Evolutionary conservation across 1,140 invertebrate species (phyloP).

Genomic region (Aphaenogaster rudis): DNA sequence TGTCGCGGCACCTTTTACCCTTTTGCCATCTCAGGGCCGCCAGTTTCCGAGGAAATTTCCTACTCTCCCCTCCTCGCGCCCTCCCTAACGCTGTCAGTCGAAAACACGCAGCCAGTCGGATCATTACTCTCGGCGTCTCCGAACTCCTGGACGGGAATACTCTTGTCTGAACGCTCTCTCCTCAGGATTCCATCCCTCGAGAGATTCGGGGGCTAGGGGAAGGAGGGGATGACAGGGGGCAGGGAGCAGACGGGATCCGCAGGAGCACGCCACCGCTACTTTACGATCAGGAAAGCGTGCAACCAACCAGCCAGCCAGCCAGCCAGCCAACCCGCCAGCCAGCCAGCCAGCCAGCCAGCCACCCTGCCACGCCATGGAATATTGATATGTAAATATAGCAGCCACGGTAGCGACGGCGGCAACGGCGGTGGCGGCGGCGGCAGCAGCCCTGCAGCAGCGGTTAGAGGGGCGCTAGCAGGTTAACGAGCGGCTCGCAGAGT

Average conservation of each 20-base stretch:
- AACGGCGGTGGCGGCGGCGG: constrained; percentile 32
- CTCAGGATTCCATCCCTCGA: constrained; percentile 37
- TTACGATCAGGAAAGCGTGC: constrained; percentile 72
- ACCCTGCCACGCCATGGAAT: constrained; percentile 77
- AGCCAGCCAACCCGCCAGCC: constrained; percentile 7
- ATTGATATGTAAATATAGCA: constrained; percentile 86
- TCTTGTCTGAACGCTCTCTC: constrained; percentile 64
- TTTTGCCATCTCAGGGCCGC: constrained; percentile 1
- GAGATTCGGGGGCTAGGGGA: neutral
- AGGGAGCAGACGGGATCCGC: constrained; percentile 47
- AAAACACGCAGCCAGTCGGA: constrained; percentile 54
- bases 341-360: constrained; percentile 52
- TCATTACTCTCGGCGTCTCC: constrained; percentile 70
- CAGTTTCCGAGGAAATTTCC: constrained; percentile 21
- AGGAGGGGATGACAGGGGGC: neutral
- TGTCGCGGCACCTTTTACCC: neutral
- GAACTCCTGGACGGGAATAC: constrained; percentile 66
- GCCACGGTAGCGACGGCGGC: constrained; percentile 60
- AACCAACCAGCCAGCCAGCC: constrained; percentile 54
- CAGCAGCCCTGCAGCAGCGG: constrained; percentile 76
- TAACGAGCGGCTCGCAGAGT: constrained; percentile 82
- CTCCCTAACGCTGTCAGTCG: constrained; percentile 36
- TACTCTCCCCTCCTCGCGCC: constrained; percentile 22
- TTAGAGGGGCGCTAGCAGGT: constrained; percentile 83
- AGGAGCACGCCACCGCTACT: constrained; percentile 70